Evolutionary conservation across 30 jellyfish, hydroid and myxozoan genomes (phyloP), one percentile per base, ranked within the genome.

Genomic region (Aurelia sp.): DNA sequence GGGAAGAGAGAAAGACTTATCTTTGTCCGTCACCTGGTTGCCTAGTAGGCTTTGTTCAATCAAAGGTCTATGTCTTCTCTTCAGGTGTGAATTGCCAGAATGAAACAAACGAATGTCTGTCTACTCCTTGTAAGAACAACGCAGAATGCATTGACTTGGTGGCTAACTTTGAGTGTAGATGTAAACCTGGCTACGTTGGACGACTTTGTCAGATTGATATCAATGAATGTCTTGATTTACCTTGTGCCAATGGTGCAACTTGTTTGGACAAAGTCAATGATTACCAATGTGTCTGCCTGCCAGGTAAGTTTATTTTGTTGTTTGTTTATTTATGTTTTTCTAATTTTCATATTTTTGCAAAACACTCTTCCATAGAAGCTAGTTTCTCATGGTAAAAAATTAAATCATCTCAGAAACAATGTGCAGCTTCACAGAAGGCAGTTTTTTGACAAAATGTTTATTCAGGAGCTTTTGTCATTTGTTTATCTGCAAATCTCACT

Each of bases 181-280:
- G 99, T 65, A 64, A 78, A 52, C 93, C 92, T 0, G 98, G 98
- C 21, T 89, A 9, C 55, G 57, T 64, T 13, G 99, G 99, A 27
- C 67, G 67, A 20, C 62, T 83, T 59, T 94, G 99, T 69, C 91
- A 89, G 41, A 72, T 53, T 8, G 76, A 94, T 59, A 94, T 90
- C 73, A 63, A 94, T 77, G 97, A 94, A 33, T 94, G 99, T 70
- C 1, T 50, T 2, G 53, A 85, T 13, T 84, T 72, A 4, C 99
- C 99, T 41, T 94, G 99, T 82, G 37, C 53, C 19, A 92, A 87
- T 37, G 70, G 75, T 57, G 97, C 95, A 22, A 84, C 84, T 16
- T 94, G 99, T 71, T 70, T 86, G 60, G 97, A 94, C 73, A 66
- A 66, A 33, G 55, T 94, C 51, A 83, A 89, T 82, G 97, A 81